A percentile compares a stretch with the other conserved stretches of the same genome.
phyloP scores from a whole-genome alignment of 2,797 vertebrate species.

The Avahi laniger region DNA sequence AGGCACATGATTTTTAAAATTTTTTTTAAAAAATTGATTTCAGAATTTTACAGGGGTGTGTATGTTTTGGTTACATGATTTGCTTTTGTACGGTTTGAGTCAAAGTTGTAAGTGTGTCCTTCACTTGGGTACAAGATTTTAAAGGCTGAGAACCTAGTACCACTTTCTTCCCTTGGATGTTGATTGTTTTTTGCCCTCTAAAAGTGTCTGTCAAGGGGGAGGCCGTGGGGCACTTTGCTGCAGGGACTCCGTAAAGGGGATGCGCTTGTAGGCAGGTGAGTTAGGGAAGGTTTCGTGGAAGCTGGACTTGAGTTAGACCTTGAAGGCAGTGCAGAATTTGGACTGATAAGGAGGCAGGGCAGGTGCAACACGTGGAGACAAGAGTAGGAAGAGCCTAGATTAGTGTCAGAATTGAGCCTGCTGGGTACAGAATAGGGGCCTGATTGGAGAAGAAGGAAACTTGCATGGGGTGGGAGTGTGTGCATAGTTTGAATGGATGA shows the following conservation, averaged over 20 bases:
- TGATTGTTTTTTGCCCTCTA: background rate
- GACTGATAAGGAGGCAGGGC: background rate
- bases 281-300: background rate
- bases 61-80: no score
- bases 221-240: background rate
- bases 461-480: no score
- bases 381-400: background rate
- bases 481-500: background rate
- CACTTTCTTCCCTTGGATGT: background rate
- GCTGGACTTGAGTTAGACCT: background rate
- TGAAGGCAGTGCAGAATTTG: background rate
- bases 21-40: no score
- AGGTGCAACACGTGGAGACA: background rate
- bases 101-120: no score
- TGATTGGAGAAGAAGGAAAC: background rate
- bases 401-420: background rate
- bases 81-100: no score
- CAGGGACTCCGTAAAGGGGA: background rate
- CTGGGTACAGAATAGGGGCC: background rate
- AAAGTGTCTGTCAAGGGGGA: background rate
- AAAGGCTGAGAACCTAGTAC: background rate
- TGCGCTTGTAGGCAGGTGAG: background rate
- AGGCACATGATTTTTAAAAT: background rate
- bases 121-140: background rate
- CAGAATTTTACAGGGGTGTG: no score